These are phyloP conservation scores for Pectinophora gossypiella DNA, from an alignment of 1,140 invertebrate species.

Conservation along the genomic window DNA sequence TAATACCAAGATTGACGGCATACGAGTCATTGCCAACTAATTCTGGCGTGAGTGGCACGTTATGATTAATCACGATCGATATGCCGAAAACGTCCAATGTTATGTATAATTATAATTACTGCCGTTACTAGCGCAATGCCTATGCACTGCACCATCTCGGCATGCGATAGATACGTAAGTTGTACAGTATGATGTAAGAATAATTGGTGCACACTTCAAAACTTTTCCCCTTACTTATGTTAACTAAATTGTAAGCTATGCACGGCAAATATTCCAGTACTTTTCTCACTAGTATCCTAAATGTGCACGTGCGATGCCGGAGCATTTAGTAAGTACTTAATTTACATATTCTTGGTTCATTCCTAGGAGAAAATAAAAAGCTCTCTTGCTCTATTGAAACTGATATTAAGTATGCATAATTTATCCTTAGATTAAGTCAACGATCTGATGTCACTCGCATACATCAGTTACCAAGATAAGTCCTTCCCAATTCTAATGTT, in stretches of 20 bases:
- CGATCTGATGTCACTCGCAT: no score
- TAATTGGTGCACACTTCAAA: slow-evolving; percentile 31
- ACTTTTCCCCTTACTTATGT: background rate
- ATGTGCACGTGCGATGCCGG: background rate
- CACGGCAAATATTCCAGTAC: background rate
- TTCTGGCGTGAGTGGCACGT: no score
- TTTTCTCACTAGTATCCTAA: background rate
- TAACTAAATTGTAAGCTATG: background rate
- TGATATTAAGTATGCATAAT: no score
- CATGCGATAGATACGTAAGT: slow-evolving; percentile 38
- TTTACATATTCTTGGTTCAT: slow-evolving; percentile 9
- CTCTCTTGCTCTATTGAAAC: slow-evolving; percentile 8
- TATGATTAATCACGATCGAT: no score
- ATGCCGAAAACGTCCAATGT: background rate
- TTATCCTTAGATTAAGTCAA: no score
- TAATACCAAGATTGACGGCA: no score
- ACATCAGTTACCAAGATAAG: no score
- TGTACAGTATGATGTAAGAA: slow-evolving; percentile 58
- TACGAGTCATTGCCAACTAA: no score
- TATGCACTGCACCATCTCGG: background rate
- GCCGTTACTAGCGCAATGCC: background rate
- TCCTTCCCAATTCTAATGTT: no score
- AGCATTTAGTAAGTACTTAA: slow-evolving; percentile 17
- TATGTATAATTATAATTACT: background rate
- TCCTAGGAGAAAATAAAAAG: slow-evolving; percentile 12